Base-by-base conservation (phyloP, 2,797 vertebrate genomes). In the Smutsia gigantea region DNA sequence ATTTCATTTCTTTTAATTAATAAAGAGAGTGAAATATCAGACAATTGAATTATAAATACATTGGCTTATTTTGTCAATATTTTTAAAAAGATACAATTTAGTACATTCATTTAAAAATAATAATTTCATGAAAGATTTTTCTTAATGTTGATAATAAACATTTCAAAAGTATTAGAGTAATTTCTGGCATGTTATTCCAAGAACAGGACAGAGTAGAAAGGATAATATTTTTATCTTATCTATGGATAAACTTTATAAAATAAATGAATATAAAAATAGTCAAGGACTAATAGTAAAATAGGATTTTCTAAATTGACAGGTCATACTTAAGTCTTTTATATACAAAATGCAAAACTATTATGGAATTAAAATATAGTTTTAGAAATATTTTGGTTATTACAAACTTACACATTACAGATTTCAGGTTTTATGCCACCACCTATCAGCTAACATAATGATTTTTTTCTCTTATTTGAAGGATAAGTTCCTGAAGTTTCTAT, bases 11-110 rank as follows among this genome's bases (percentile, higher is more conserved):
- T 34, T 87, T 63, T 72, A 57, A 64, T 69, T 87, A 88, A 72
- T 63, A 14, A 90, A 55, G 29, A 87, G 37, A 51, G 42, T 84
- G 49, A 66, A 81, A 91, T 84, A 84, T 14, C 5, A 85, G 8
- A 86, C 34, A 79, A 68, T 21, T 75, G 6, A 84, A 91, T 71
- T 85, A 88, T 64, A 85, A 77, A 49, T 3, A 61, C n/a, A 63
- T 93, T 79, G 71, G 49, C 66, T 66, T 96, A 95, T 92, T 96
- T 97, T 94, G 69, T 17, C 2, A 31, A 57, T 95, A 96, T 96
- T 82, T 96, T 79, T 39, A 95, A 97, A 85, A 46, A 97, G 55
- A 94, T 6, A 7, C 7, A 89, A 23, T 0, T 4, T 77, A 95
- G 23, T 39, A 39, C 31, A 49, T 92, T 87, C 34, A 83, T 82